phyloP scores from a whole-genome alignment of 1,140 invertebrate species.

The Leptoteleia sp. region DNA sequence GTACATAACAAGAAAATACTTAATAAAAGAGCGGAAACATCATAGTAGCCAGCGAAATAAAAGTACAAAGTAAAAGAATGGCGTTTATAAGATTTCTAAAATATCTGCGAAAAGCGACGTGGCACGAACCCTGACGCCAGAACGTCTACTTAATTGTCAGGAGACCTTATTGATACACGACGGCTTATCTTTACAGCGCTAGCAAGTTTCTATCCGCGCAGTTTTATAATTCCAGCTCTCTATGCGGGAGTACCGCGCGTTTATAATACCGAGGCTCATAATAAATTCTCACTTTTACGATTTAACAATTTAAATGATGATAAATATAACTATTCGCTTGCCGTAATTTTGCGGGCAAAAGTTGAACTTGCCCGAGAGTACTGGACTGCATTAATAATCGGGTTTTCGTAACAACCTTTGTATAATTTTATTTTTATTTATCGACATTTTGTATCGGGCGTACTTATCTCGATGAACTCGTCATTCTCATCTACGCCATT shows the following conservation, averaged over 20 bases:
- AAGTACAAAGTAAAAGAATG: conserved; percentile 6
- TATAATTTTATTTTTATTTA: conserved; percentile 38
- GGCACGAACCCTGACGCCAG: conserved; percentile 16
- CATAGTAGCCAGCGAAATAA: no score
- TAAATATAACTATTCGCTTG: conserved; percentile 39
- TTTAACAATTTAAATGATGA: conserved; percentile 49
- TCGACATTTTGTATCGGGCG: conserved; percentile 30
- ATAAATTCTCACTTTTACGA: conserved; percentile 61
- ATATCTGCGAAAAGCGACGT: conserved; percentile 12
- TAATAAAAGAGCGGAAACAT: no score
- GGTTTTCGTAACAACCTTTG: conserved; percentile 30
- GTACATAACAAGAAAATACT: no score
- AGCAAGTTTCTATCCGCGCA: conserved; percentile 46
- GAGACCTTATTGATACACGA: conserved; percentile 40
- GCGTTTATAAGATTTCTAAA: background rate
- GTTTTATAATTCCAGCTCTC: conserved; percentile 47
- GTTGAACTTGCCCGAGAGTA: background rate
- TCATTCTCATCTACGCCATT: conserved; percentile 56
- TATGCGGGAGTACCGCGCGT: conserved; percentile 34
- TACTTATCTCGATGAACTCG: conserved; percentile 60
- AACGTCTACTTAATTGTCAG: conserved; percentile 36
- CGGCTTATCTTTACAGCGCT: conserved; percentile 50
- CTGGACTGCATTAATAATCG: conserved; percentile 14
- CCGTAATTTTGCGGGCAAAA: conserved; percentile 22
- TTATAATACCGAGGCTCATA: conserved; percentile 44